Percentiles rank a stretch among this genome's conserved stretches.
These are phyloP conservation scores for Jordanella pulchra DNA, from an alignment of 2,797 vertebrate genomes.

Conservation along the genomic window DNA sequence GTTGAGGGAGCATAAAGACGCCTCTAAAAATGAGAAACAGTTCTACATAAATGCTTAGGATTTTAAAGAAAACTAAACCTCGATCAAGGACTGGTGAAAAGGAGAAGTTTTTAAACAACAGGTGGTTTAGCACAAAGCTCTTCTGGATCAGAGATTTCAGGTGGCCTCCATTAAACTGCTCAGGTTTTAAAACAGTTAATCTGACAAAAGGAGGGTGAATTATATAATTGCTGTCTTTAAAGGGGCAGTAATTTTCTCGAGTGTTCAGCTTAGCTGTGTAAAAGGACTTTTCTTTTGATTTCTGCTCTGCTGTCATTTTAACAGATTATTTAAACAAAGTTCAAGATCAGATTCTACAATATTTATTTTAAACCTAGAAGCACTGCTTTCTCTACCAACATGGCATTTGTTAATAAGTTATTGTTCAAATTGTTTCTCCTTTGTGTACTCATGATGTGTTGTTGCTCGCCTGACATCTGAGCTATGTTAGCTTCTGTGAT, in stretches of 20 bases:
- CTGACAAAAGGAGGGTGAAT: too few species aligned
- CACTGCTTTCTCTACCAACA: background rate
- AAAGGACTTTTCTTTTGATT: background rate
- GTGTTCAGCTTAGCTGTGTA: background rate
- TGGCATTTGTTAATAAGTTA: background rate
- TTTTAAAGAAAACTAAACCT: background rate
- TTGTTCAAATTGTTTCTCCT: background rate
- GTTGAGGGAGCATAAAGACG: too few species aligned
- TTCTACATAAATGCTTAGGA: background rate
- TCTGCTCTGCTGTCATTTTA: background rate
- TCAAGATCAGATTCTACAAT: background rate
- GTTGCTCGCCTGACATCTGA: background rate
- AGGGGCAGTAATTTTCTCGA: background rate
- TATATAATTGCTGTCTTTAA: background rate
- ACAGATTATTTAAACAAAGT: background rate
- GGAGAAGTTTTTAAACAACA: too few species aligned
- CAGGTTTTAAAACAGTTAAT: too few species aligned
- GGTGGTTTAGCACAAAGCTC: background rate
- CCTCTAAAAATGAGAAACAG: too few species aligned
- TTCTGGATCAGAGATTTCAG: background rate
- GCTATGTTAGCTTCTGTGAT: background rate
- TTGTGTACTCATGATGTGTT: background rate
- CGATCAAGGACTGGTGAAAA: background rate
- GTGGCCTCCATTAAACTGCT: background rate
- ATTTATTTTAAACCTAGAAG: background rate